A percentile compares a stretch with the other conserved stretches of the same genome.
These are phyloP conservation scores for Zele albiditarsus DNA, from an alignment of 2,888 invertebrate species.

Conservation along the genomic window DNA sequence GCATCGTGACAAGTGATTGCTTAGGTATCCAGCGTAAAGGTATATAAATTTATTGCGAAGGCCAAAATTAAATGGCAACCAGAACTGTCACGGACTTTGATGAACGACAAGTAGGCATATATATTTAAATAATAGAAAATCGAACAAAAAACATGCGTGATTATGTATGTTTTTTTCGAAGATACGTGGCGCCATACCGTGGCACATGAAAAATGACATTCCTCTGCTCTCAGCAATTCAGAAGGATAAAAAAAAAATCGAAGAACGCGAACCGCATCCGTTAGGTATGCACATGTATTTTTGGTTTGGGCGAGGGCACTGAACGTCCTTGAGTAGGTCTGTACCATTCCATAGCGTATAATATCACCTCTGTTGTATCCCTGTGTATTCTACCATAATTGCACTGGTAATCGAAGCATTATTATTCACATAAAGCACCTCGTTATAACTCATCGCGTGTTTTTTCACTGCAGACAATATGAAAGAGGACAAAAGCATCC, in stretches of 20 bases:
- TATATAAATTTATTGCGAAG: slow-evolving; percentile 18
- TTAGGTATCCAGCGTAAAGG: slow-evolving; percentile 16
- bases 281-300: slow-evolving; percentile 50
- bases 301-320: slow-evolving; percentile 55
- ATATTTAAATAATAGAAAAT: not conserved
- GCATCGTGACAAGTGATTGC: not conserved
- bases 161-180: not conserved
- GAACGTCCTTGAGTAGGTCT: slow-evolving; percentile 63
- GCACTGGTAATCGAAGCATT: too few relatives aligned
- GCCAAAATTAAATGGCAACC: slow-evolving; percentile 2
- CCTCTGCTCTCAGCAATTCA: not conserved
- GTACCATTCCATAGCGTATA: not conserved
- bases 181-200: not conserved
- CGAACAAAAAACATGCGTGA: not conserved
- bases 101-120: slow-evolving; percentile 33
- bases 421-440: too few relatives aligned
- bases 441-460: too few relatives aligned
- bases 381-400: not conserved
- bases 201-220: not conserved
- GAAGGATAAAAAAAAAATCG: not conserved
- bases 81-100: slow-evolving; percentile 25
- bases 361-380: not conserved
- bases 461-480: too few relatives aligned
- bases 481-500: too few relatives aligned
- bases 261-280: slow-evolving; percentile 36